Evolutionary conservation across 2,113 vertebrate species (phyloP).

Genomic region (Apodemus sylvaticus): DNA sequence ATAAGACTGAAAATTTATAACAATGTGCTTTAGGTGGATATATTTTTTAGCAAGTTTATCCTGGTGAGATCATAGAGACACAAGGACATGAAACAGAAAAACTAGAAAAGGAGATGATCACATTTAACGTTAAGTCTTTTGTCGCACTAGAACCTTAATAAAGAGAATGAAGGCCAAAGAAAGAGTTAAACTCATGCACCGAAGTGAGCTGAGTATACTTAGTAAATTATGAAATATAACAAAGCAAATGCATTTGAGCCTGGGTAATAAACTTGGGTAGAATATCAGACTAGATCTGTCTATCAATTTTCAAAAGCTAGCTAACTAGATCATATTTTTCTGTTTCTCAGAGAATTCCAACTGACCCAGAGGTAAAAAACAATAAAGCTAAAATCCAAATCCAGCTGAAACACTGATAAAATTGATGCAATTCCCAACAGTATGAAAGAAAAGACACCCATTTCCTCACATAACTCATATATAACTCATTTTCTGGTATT

Average conservation of each 20-base stretch:
- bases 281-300: neutral
- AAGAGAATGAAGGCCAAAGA: neutral
- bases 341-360: neutral
- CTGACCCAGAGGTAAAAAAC: neutral
- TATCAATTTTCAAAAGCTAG: neutral
- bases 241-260: neutral
- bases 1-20: neutral
- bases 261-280: neutral
- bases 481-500: neutral
- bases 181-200: neutral
- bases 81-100: neutral
- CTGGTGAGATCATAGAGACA: neutral
- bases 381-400: neutral
- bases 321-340: neutral
- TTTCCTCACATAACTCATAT: neutral
- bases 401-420: neutral
- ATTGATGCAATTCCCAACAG: neutral
- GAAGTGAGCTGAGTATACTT: neutral
- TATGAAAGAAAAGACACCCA: neutral
- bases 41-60: neutral
- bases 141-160: neutral
- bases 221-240: neutral
- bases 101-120: neutral
- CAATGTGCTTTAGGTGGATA: neutral
- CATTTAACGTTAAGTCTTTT: neutral